A percentile compares a stretch with the other conserved stretches of the same genome.
These are phyloP conservation scores for Coecobrya sp. DNA, from an alignment of 2,888 invertebrate genomes.

Conservation along the genomic window DNA sequence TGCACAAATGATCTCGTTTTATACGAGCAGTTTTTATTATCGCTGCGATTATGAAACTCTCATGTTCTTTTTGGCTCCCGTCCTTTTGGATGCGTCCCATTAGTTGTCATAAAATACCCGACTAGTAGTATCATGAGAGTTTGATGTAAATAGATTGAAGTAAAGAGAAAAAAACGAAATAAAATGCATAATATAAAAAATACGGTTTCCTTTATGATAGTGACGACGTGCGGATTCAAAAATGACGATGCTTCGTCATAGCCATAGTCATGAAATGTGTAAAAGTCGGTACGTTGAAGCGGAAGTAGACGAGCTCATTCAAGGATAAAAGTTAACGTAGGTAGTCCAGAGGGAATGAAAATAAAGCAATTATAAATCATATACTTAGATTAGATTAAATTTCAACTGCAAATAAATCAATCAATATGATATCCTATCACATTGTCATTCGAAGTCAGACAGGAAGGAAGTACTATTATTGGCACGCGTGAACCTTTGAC, in stretches of 20 bases:
- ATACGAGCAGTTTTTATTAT: neutral
- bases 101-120: conserved; percentile 18
- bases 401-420: neutral
- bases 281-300: neutral
- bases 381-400: neutral
- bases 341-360: neutral
- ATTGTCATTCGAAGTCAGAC: neutral
- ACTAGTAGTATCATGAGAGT: neutral
- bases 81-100: conserved; percentile 32
- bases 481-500: neutral
- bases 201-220: neutral
- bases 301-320: neutral
- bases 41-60: neutral
- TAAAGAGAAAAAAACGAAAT: neutral
- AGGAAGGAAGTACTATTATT: neutral
- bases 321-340: neutral
- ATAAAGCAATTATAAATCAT: neutral
- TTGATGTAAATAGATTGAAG: neutral
- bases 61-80: conserved; percentile 31
- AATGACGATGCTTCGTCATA: no score
- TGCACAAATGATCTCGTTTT: neutral
- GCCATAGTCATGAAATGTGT: no score
- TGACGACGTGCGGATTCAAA: neutral
- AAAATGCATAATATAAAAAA: neutral
- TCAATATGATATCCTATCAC: neutral